phyloP scores from a whole-genome alignment of 2,797 vertebrate species.

The Pangasius krempfi region DNA sequence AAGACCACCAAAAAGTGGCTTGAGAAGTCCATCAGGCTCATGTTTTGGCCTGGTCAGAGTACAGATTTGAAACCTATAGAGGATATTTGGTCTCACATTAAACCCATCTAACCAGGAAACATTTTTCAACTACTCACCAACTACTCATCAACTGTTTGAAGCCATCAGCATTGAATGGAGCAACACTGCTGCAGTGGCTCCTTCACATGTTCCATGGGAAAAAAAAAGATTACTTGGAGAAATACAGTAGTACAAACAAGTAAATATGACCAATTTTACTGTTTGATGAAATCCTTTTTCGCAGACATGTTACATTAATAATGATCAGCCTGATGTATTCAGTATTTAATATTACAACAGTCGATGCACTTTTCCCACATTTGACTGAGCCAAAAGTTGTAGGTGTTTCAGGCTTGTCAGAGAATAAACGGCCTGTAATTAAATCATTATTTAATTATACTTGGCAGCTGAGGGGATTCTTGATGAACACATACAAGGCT shows the following conservation, averaged over 20 bases:
- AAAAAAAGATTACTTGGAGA: background rate
- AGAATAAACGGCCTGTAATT: background rate
- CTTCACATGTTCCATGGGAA: background rate
- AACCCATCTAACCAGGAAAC: too few relatives aligned
- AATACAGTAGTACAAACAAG: background rate
- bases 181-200: background rate
- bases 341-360: background rate
- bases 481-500: background rate
- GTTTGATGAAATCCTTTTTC: background rate
- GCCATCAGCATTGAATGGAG: too few relatives aligned
- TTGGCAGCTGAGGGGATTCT: background rate
- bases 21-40: too few relatives aligned
- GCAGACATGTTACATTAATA: background rate
- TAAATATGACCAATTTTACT: background rate
- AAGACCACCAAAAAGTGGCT: too few relatives aligned
- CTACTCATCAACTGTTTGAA: too few relatives aligned
- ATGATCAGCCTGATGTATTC: background rate
- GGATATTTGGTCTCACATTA: too few relatives aligned
- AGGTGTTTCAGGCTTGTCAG: slow-evolving; percentile 2
- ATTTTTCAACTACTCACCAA: too few relatives aligned
- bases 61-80: too few relatives aligned
- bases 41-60: too few relatives aligned
- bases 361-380: background rate
- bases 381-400: background rate
- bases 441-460: slow-evolving; percentile 25